phyloP scores from a whole-genome alignment of 1,140 invertebrate species.

The Euglossa dilemma region DNA sequence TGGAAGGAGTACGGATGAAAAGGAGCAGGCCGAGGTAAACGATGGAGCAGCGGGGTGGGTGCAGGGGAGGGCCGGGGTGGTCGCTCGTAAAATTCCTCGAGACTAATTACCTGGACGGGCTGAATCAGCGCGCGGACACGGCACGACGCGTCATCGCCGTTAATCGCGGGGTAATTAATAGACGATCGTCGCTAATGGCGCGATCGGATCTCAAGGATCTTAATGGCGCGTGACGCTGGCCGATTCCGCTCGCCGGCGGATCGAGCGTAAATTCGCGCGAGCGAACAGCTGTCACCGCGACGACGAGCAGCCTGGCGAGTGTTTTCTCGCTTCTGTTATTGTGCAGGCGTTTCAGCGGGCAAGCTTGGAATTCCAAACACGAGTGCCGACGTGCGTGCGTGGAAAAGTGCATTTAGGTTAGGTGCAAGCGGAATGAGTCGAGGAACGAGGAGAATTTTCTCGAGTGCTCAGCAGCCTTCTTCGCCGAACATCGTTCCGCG shows the following conservation, averaged over 20 bases:
- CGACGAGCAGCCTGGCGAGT: background rate
- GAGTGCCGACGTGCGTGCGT: background rate
- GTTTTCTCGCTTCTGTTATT: constrained; percentile 1
- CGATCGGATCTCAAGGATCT: constrained; percentile 55
- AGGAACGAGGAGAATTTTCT: constrained; percentile 3
- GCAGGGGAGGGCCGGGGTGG: background rate
- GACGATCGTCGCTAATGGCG: constrained; percentile 67
- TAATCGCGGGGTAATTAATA: constrained; percentile 69
- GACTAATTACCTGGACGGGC: constrained; percentile 57
- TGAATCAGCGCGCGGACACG: constrained; percentile 49
- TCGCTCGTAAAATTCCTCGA: constrained; percentile 68
- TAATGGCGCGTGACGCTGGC: constrained; percentile 62
- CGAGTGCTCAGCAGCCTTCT: background rate
- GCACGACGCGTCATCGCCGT: constrained; percentile 50
- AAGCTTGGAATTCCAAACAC: background rate
- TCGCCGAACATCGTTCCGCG: no score
- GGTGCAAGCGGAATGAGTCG: background rate
- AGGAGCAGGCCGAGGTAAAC: background rate
- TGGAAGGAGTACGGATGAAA: constrained; percentile 27
- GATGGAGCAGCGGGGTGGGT: background rate
- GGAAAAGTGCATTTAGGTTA: background rate
- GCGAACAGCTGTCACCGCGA: background rate
- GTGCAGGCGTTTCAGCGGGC: background rate
- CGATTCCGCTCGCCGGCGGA: constrained; percentile 22
- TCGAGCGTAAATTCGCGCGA: background rate